Base-by-base conservation (phyloP, 2,797 vertebrate genomes). In the Enteromius viviparus region DNA sequence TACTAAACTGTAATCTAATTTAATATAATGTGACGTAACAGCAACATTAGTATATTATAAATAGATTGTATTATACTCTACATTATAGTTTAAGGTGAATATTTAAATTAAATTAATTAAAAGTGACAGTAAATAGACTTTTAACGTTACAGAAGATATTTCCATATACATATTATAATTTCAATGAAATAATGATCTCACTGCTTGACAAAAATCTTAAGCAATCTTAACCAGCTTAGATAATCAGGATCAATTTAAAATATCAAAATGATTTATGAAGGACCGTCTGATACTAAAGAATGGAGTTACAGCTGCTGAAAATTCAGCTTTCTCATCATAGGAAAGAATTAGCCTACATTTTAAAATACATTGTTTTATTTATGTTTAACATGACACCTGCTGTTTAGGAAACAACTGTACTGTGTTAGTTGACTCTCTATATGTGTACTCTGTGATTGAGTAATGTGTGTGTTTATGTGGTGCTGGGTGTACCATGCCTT, bases 401-500 rank as follows among this genome's bases (percentile, higher is more conserved):
- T 60, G 17, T 75, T 8, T 19, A 40, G 32, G 7, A 76, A 58
- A 76, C 37, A 40, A 45, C 23, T 47, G 26, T 34, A 53, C 10
- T 14, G 10, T 2, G 1, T 14, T n/a, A 34, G 19, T 12, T 23
- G 45, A 12, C 12, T 8, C 21, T 58, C 77, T 45, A 19, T 62
- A 2, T 65, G 29, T 47, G 21, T 23, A 64, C 19, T 51, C 32
- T 40, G 34, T 49, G 76, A 49, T 12, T 64, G 42, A 64, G 55
- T 55, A 29, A 58, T 23, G 34, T 76, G 49, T 32, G 60, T 76
- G 47, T 76, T 55, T 40, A 66, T 75, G 47, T 66, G 71, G 62
- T 60, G 53, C 26, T 81, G 66, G 51, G 65, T 66, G 70, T 81
- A 45, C 23, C 34, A 3, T 55, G 71, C 60, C 71, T 45, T 42